Evolutionary conservation across 2,888 invertebrate species (phyloP), one percentile per base, ranked within the genome.

Genomic region (Mamestra brassicae): DNA sequence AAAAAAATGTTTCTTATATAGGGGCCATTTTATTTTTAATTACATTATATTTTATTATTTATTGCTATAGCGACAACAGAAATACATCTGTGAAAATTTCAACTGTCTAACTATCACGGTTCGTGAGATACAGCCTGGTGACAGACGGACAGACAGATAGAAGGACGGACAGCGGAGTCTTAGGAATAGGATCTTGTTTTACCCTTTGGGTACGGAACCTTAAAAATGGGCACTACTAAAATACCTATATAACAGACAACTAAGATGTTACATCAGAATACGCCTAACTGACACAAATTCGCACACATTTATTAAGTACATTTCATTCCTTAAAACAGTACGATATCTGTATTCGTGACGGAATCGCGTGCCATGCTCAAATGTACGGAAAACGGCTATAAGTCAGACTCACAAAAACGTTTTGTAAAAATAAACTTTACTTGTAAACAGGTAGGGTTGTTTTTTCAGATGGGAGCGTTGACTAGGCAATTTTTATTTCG

Each of bases 311-410:
- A 78, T 74, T 62, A 26, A 72, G 63, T 70, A 75, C 58, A 65
- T 69, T 69, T 69, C 34, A 57, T 72, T 79, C 65, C 54, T 68
- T 69, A 26, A 26, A 66, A 76, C 63, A 55, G 57, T 58, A 63
- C 57, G 66, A 86, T 74, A 82, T 81, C 81, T 74, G 74, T 82
- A 85, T 90, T 90, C 92, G 91, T 92, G 92, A 89, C 83, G 17
- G 61, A 58, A 85, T 92, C 81, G 92, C 92, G 91, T 92, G 92
- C 58, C 60, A 67, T 42, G 45, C 58, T 26, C 71, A 83, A 88
- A 89, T 91, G 83, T 86, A 80, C 81, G 80, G 72, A 81, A 82
- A 87, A 86, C 64, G 71, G 65, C 67, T 72, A 74, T 76, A 83
- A 85, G 60, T 73, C 81, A 71, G 55, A 55, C 70, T 50, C n/a